Base-by-base conservation (phyloP, 2,888 invertebrate species). In the Homarus gammarus region DNA sequence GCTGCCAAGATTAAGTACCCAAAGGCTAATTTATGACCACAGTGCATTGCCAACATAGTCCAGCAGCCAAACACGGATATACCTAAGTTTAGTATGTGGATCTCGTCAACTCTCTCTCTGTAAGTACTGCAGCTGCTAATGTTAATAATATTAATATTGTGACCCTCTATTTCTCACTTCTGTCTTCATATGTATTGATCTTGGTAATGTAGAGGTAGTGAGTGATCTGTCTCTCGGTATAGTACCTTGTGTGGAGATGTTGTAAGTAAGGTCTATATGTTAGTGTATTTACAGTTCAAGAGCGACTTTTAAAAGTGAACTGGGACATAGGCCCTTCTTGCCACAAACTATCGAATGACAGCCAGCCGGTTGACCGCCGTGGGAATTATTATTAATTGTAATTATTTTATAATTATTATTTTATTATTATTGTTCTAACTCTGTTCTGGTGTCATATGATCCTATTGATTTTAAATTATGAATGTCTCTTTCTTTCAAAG, bases 221-320 rank as follows among this genome's bases (percentile, higher is more conserved):
- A 87, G 87, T 88, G 87, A 88, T 77, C 68, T 56, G 82, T 83
- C 82, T 36, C 64, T 88, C 82, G 68, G 83, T 83, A 82, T 82
- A 88, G 87, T 88, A 88, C 68, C 83, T 88, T 88, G 82, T 88
- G 87, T 88, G 87, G 87, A 82, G 82, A 88, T 88, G 87, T 88
- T 83, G 64, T 88, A 88, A 88, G 87, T 88, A 88, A 88, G 87
- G 87, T 88, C 73, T 88, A 88, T 78, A 88, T 88, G 87, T 88
- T 88, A 88, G 87, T 82, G 56, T 87, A 87, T 87, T 87, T 87
- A 81, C 81, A 81, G 81, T 81, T 64, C 61, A 61, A 61, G 81
- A 81, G 64, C 81, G 36, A 81, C 38, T 64, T 64, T 40, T 61
- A 22, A 83, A 81, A 88, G 83, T 88, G 87, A 88, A 88, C 87